These are phyloP conservation scores for Spondyliosoma cantharus DNA, from an alignment of 2,797 vertebrate species.

Conservation along the genomic window DNA sequence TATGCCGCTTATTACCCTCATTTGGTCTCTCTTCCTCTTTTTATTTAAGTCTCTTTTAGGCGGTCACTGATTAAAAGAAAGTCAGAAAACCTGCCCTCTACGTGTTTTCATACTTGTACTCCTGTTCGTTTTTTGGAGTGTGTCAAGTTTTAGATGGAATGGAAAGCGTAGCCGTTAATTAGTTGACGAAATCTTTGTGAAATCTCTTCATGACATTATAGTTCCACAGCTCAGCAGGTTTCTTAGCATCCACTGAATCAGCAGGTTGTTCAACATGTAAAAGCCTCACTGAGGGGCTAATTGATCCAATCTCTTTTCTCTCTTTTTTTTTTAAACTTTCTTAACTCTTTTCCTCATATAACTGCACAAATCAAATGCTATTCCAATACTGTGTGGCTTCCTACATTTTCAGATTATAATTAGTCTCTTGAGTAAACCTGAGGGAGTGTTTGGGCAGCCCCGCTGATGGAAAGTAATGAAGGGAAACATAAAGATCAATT, in stretches of 20 bases:
- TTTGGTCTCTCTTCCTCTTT: not conserved
- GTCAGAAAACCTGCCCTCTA: not conserved
- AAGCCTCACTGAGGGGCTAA: constrained; percentile 8
- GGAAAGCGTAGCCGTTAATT: constrained; percentile 45
- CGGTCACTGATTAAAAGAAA: constrained; percentile 2
- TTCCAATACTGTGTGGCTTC: not conserved
- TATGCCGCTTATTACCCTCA: not conserved
- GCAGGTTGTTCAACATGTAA: constrained; percentile 38
- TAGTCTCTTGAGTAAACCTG: not conserved
- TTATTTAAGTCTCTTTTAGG: not conserved
- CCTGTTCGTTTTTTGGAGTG: not conserved
- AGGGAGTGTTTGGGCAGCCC: not conserved
- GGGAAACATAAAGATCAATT: not conserved
- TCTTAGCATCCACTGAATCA: constrained; percentile 39
- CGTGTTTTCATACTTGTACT: constrained; percentile 18
- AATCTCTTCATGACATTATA: constrained; percentile 19
- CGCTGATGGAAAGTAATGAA: constrained; percentile 3
- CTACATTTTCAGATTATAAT: constrained; percentile 10
- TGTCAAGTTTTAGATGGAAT: constrained; percentile 19
- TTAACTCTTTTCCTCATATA: not conserved
- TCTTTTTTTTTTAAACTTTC: not conserved
- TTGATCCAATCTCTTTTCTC: constrained; percentile 8
- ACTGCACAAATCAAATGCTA: constrained; percentile 2
- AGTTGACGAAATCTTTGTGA: constrained; percentile 37
- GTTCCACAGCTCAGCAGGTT: constrained; percentile 35